phyloP scores from a whole-genome alignment of 2,797 vertebrate genomes.

The Brachyalestes nurse region DNA sequence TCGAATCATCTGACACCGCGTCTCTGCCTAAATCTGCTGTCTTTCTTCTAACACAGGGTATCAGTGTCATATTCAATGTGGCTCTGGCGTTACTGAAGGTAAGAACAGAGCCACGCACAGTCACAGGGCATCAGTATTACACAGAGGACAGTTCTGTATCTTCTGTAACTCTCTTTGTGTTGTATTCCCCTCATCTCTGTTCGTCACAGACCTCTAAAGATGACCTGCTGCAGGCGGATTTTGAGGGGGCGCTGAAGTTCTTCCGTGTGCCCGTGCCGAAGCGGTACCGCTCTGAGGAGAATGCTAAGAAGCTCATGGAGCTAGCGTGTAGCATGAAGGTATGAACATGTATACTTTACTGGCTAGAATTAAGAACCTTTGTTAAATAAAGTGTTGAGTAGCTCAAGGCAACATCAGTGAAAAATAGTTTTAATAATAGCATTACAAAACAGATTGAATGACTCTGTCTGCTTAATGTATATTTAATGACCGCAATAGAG shows the following conservation, averaged over 20 bases:
- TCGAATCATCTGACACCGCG: neutral
- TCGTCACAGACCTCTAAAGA: constrained; percentile 91
- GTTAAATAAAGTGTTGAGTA: too few species aligned
- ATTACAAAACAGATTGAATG: too few species aligned
- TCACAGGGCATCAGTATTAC: constrained; percentile 5
- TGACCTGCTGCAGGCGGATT: constrained; percentile 93
- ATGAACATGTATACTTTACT: constrained; percentile 28
- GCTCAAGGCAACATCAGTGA: too few species aligned
- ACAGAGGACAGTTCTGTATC: neutral
- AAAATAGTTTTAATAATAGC: too few species aligned
- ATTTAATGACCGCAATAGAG: too few species aligned
- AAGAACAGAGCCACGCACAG: constrained; percentile 56
- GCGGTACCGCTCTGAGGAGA: constrained; percentile 98
- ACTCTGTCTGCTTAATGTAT: too few species aligned
- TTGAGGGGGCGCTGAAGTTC: constrained; percentile 97
- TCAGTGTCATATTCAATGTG: constrained; percentile 98
- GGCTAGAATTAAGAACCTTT: too few species aligned
- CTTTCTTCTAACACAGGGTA: constrained; percentile 80
- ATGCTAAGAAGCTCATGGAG: constrained; percentile 98
- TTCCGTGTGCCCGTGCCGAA: constrained; percentile 98
- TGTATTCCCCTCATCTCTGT: neutral
- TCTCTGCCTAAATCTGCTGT: neutral
- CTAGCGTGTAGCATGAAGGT: constrained; percentile 98
- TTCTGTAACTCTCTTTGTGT: neutral
- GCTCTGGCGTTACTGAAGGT: constrained; percentile 96